These are phyloP conservation scores for Hirtodrosophila trivittata DNA, from an alignment of 2,888 invertebrate species.

Conservation along the genomic window DNA sequence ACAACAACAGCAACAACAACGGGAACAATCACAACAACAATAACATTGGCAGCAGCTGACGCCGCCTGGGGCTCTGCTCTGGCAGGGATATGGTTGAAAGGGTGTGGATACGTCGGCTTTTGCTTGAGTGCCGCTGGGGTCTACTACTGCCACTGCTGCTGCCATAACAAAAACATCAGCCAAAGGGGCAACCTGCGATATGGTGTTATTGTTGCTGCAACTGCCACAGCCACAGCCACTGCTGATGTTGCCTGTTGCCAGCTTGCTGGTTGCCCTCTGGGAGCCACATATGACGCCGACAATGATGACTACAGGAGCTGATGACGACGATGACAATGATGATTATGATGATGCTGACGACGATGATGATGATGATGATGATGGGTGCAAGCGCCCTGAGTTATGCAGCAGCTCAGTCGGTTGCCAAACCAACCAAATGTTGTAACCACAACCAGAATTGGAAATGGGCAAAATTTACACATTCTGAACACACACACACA, in stretches of 20 bases:
- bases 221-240: slow-evolving; percentile 8
- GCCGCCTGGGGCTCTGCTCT: slow-evolving; percentile 36
- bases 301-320: slow-evolving; percentile 14
- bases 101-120: slow-evolving; percentile 31
- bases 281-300: slow-evolving; percentile 34
- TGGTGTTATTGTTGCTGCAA: slow-evolving; percentile 54
- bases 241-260: slow-evolving; percentile 13
- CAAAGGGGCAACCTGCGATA: slow-evolving; percentile 43
- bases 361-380: slow-evolving; percentile 10
- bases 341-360: slow-evolving; percentile 5
- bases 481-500: neutral
- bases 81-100: neutral
- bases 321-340: slow-evolving; percentile 25
- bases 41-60: slow-evolving; percentile 58
- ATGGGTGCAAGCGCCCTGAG: slow-evolving; percentile 41
- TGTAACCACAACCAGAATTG: slow-evolving; percentile 23
- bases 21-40: slow-evolving; percentile 9
- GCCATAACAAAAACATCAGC: slow-evolving; percentile 60
- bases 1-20: slow-evolving; percentile 23
- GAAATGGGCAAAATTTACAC: slow-evolving; percentile 1
- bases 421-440: slow-evolving; percentile 34
- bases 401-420: slow-evolving; percentile 41
- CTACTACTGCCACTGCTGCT: slow-evolving; percentile 12
- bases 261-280: slow-evolving; percentile 13
- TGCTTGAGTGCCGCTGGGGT: slow-evolving; percentile 48